Base-by-base conservation (phyloP, 2,797 vertebrate species). In the Tinamus major region DNA sequence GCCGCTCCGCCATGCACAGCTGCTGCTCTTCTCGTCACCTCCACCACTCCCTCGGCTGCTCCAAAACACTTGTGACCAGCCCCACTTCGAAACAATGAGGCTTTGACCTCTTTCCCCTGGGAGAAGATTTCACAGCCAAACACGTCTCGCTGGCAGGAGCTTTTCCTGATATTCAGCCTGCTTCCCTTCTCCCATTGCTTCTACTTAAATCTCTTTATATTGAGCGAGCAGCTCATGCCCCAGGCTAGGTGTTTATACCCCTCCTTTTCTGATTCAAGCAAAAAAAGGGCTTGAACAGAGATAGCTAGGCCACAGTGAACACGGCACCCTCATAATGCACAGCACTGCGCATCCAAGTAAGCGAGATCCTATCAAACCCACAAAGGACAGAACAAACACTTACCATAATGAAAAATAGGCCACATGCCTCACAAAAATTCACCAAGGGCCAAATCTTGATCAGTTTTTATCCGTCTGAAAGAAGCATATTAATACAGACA, bases 101-200 rank as follows among this genome's bases (percentile, higher is more conserved):
- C 94, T 96, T 94, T 96, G 96, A 96, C 96, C 96, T 95, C 94
- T 93, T 79, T 94, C 95, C 95, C 96, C 86, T 90, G 96, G 94
- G 96, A 96, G 96, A 96, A 96, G 96, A 96, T 96, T 96, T 96
- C 95, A 96, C 96, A 95, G 96, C 96, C 94, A 96, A 96, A 96
- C 94, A 95, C 76, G 93, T 96, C 96, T 96, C 94, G 89, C 94
- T 95, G 93, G 96, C 96, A 96, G 95, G 94, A 94, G 92, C 96
- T 94, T 96, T 96, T 96, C 96, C 96, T 96, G 96, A 96, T 96
- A 96, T 96, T 96, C 96, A 96, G 94, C 95, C 90, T 71, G 86
- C 85, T 96, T 96, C 96, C 96, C 96, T 96, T 96, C 95, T 95
- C 93, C 92, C 94, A 94, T 90, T 90, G 93, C 96, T 95, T 84